Evolutionary conservation across 1,140 invertebrate genomes (phyloP), one percentile per base, ranked within the genome.

Genomic region (Cyclargus thomasi): DNA sequence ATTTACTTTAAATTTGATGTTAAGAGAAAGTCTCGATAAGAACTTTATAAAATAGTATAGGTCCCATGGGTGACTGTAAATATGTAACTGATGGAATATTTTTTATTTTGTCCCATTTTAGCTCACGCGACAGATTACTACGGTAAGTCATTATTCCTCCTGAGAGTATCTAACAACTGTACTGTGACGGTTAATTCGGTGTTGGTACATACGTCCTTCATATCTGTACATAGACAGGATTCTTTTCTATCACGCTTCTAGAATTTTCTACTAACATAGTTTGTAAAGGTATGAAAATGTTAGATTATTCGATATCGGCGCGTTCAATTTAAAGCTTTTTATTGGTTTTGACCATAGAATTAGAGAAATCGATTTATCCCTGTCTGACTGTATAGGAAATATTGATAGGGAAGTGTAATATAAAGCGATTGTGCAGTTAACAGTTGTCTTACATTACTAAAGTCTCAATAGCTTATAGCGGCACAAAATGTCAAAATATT

Each of bases 121-220:
- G 97, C 96, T 93, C 97, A 98, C 94, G 96, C 97, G 88, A 97
- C 97, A 93, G 97, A 98, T 93, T 98, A 98, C 94, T 98, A 98
- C 97, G 97, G 97, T 99, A 97, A 99, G 97, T 97, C 93, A 93
- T 93, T 93, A 93, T 95, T 95, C 93, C 92, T 93, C 91, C 92
- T 93, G 92, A 83, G 91, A 69, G 81, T 53, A 57, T 53, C 55
- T 55, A 57, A 65, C 21, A 21, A 57, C 17, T 66, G 64, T 66
- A 57, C 53, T 66, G 64, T 65, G 17, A 59, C 29, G 29, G 64
- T 66, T 66, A 66, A 87, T 76, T 75, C 70, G 85, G 85, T 90
- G 86, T 84, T 80, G 86, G 55, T 66, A n/a, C 55, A 57, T 57
- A 66, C 39, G 53, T 22, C 23, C 55, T 53, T 66, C 65, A 66